Evolutionary conservation across 1,140 invertebrate species (phyloP).

Genomic region (Oscheius sp.): DNA sequence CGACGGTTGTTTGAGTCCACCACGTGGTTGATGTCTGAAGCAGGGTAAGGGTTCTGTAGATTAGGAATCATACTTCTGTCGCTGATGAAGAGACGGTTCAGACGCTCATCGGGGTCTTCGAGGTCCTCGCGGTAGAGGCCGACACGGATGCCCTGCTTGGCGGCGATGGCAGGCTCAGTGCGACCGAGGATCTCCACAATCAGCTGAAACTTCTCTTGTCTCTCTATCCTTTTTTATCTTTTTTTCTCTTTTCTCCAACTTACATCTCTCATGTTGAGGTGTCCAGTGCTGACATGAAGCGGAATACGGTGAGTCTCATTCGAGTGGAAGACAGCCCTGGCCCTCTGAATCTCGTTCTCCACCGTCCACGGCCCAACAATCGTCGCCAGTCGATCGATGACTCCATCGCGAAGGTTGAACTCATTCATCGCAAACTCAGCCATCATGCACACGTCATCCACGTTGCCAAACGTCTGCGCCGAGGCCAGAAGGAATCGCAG

Average conservation of each 20-base stretch:
- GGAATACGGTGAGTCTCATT: conserved; percentile 41
- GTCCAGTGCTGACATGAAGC: conserved; percentile 6
- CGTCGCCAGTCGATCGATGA: conserved; percentile 32
- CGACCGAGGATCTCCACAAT: conserved; percentile 33
- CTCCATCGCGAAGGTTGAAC: conserved; percentile 30
- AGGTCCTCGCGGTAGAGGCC: conserved; percentile 31
- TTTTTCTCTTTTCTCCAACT: background rate
- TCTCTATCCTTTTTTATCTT: background rate
- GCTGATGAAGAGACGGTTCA: conserved; percentile 9
- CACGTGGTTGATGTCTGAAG: conserved; percentile 24
- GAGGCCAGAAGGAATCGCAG: conserved; percentile 35
- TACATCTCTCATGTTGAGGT: conserved; percentile 3
- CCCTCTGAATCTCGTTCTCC: conserved; percentile 29
- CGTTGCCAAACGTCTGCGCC: conserved; percentile 38
- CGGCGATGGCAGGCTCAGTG: conserved; percentile 30
- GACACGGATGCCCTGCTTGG: conserved; percentile 29
- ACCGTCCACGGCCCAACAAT: conserved; percentile 36
- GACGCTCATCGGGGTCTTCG: conserved; percentile 12
- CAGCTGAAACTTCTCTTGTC: conserved; percentile 5
- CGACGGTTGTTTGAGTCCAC: conserved; percentile 24
- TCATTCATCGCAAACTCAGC: conserved; percentile 36
- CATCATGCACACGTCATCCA: conserved; percentile 35
- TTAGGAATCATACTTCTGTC: conserved; percentile 16
- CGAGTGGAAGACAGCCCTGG: conserved; percentile 29
- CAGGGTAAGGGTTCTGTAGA: conserved; percentile 21